Evolutionary conservation across 2,888 invertebrate species (phyloP), one percentile per base, ranked within the genome.

Genomic region (Lumbricus terrestris): DNA sequence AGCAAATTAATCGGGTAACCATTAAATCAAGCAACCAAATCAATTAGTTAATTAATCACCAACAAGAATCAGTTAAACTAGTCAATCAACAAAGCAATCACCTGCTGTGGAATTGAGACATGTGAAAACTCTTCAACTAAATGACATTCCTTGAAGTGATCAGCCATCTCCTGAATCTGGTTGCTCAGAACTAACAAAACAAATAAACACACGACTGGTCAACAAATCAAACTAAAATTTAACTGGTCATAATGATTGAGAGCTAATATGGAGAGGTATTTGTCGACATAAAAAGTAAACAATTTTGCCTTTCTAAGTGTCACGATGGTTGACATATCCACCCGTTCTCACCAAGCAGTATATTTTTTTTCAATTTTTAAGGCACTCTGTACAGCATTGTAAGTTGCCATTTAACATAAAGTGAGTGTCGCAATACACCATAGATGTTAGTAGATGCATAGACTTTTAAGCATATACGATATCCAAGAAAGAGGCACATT

Each of bases 141-240:
- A 91, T 94, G 92, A 23, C 93, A 92, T 89, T 94, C 93, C 91
- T 94, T 94, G 47, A 96, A 92, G 89, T 93, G 93, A 35, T 95
- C 93, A 3, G 95, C 94, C 92, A 95, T 94, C 88, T 95, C 94
- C 93, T 95, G 95, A 90, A 95, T 94, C 92, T 93, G 91, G 88
- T 95, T 94, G 92, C 95, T 95, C 89, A 96, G 92, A 88, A 95
- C 94, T 94, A 92, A 83, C 93, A 92, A 29, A 18, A 83, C 16
- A 37, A 33, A n/a, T n/a, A n/a, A n/a, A 54, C 13, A 37, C 47
- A 88, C 13, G 40, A 90, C 40, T 88, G 20, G 13, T 15, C 2
- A 40, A 90, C 40, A 90, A 88, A 88, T 3, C 1, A 29, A 82
- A 40, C 5, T 3, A 6, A 4, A 54, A 29, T 29, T 29, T 54